A percentile compares a stretch with the other conserved stretches of the same genome.
Evolutionary conservation across 2,797 vertebrate genomes (phyloP).

Genomic region (Adelosebastes latens): DNA sequence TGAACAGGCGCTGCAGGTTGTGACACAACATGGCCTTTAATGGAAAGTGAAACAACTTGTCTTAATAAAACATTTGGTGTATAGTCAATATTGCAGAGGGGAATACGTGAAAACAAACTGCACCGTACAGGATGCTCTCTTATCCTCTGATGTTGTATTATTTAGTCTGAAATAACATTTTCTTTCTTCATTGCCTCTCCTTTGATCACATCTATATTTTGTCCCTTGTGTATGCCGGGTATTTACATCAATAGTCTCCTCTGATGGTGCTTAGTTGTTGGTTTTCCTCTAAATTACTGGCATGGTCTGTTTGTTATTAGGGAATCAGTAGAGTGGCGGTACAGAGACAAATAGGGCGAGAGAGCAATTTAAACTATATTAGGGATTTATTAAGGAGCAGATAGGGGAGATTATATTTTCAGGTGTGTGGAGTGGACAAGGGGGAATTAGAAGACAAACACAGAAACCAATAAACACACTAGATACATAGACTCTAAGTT

Average conservation of each 20-base stretch:
- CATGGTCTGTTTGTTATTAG: conserved; percentile 51
- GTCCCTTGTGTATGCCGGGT: conserved; percentile 20
- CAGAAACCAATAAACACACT: conserved; percentile 34
- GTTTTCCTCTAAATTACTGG: conserved; percentile 50
- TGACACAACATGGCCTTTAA: background rate
- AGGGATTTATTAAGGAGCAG: conserved; percentile 57
- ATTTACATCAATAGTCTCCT: conserved; percentile 54
- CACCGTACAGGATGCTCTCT: background rate
- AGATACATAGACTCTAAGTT: background rate
- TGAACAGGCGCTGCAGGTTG: background rate
- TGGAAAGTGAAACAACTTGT: background rate
- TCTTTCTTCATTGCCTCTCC: conserved; percentile 9
- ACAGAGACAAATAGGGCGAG: conserved; percentile 19
- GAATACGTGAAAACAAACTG: conserved; percentile 17
- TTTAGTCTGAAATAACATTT: conserved; percentile 17
- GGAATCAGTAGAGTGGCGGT: conserved; percentile 29
- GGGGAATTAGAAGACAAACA: conserved; percentile 46
- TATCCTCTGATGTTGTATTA: conserved; percentile 2
- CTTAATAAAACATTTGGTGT: background rate
- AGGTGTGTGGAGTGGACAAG: conserved; percentile 28
- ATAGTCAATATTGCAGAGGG: background rate
- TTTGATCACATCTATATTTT: conserved; percentile 37
- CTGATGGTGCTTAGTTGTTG: conserved; percentile 58
- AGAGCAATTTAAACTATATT: conserved; percentile 62
- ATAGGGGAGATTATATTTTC: conserved; percentile 53